Conservation (phyloP, 2,888 invertebrate genomes). For the Nymphalis c-album region DNA sequence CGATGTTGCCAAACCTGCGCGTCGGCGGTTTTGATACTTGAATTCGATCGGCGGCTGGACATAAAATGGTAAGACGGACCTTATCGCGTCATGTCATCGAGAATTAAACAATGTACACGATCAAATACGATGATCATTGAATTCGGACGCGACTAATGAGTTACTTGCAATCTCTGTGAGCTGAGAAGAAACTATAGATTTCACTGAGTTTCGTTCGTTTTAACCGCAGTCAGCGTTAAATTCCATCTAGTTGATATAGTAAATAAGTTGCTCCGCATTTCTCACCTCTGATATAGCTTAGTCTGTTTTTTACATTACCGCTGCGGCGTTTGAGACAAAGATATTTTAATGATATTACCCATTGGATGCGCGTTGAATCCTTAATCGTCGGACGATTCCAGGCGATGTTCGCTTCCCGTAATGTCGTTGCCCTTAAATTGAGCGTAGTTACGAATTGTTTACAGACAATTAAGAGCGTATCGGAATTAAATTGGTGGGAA, state of each 20-base stretch:
- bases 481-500: constrained; percentile 67
- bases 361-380: constrained; percentile 77
- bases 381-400: constrained; percentile 69
- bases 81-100: constrained; percentile 76
- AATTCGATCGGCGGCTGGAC: constrained; percentile 58
- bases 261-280: constrained; percentile 66
- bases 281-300: constrained; percentile 71
- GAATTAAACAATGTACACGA: constrained; percentile 76
- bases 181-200: constrained; percentile 39
- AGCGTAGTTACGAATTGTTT: constrained; percentile 76
- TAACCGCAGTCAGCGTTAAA: background rate
- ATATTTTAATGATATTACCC: constrained; percentile 81
- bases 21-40: constrained; percentile 69
- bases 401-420: constrained; percentile 60
- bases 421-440: constrained; percentile 78
- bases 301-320: constrained; percentile 67
- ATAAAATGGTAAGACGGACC: constrained; percentile 61
- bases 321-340: constrained; percentile 76
- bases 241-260: constrained; percentile 51
- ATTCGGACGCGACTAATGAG: constrained; percentile 47
- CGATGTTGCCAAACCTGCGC: constrained; percentile 77
- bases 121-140: constrained; percentile 73
- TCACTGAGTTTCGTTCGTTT: constrained; percentile 43
- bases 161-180: constrained; percentile 23
- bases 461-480: constrained; percentile 72